phyloP scores from a whole-genome alignment of 2,113 vertebrate species.

The Sciurus niger region DNA sequence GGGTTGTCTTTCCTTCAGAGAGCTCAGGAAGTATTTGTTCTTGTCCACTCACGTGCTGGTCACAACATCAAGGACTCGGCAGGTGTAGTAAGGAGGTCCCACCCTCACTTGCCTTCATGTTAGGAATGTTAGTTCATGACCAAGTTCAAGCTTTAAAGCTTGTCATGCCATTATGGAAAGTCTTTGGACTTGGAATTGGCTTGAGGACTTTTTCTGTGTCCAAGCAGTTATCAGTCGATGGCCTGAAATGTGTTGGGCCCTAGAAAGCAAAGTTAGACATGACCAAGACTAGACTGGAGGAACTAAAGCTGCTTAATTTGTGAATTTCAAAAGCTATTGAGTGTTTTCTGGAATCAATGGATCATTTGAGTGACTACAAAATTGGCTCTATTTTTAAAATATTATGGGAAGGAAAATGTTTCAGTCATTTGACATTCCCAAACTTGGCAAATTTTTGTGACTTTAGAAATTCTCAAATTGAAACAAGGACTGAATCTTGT shows the following conservation, averaged over 20 bases:
- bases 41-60: background rate
- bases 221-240: background rate
- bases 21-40: background rate
- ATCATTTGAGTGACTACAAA: constrained; percentile 35
- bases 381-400: constrained; percentile 44
- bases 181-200: background rate
- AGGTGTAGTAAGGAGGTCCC: background rate
- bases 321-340: constrained; percentile 45
- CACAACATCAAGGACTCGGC: background rate
- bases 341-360: background rate
- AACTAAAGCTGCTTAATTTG: background rate
- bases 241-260: background rate
- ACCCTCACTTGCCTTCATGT: background rate
- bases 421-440: background rate
- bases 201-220: background rate
- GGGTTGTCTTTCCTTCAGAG: background rate
- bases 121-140: background rate
- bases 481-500: constrained; percentile 28
- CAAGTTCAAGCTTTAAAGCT: background rate
- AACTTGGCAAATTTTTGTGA: constrained; percentile 41
- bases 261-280: background rate
- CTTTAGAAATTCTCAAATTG: constrained; percentile 65
- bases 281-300: background rate
- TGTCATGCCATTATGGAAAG: background rate
- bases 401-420: constrained; percentile 15